A percentile compares a stretch with the other conserved stretches of the same genome.
Evolutionary conservation across 1,140 invertebrate species (phyloP).

Genomic region (Zaprionus ghesquierei): DNA sequence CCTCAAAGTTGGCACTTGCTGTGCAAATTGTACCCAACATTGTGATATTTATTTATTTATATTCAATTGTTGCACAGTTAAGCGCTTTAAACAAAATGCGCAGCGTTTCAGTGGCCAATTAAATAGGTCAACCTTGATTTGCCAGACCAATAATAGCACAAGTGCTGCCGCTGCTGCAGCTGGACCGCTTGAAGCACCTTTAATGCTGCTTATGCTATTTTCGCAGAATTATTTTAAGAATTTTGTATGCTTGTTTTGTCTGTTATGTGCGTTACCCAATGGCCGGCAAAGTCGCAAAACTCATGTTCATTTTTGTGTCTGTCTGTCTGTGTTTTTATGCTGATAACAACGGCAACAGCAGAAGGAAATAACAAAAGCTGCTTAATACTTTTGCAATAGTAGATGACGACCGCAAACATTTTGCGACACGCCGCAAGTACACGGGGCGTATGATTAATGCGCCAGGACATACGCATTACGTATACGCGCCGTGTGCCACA

Average conservation of each 20-base stretch:
- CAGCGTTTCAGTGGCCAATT: neutral
- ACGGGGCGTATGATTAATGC: conserved; percentile 63
- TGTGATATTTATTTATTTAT: no score
- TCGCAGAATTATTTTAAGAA: neutral
- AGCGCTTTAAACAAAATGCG: no score
- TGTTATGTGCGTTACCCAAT: neutral
- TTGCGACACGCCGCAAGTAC: neutral
- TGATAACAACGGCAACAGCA: neutral
- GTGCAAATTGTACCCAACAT: no score
- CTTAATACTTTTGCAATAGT: conserved; percentile 19
- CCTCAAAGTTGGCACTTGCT: no score
- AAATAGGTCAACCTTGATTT: neutral
- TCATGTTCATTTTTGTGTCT: neutral
- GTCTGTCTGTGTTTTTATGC: no score
- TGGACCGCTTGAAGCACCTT: neutral
- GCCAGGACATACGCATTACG: conserved; percentile 38
- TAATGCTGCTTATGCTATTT: neutral
- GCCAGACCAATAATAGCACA: neutral
- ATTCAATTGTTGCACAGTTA: no score
- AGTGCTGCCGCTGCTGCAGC: neutral
- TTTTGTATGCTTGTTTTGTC: no score
- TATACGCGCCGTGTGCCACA: conserved; percentile 40
- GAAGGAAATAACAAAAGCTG: conserved; percentile 5
- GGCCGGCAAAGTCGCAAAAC: neutral
- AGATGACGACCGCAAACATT: conserved; percentile 1